A percentile compares a stretch with the other conserved stretches of the same genome.
These are phyloP conservation scores for Pogonomyrmex californicus DNA, from an alignment of 1,140 invertebrate species.

Conservation along the genomic window DNA sequence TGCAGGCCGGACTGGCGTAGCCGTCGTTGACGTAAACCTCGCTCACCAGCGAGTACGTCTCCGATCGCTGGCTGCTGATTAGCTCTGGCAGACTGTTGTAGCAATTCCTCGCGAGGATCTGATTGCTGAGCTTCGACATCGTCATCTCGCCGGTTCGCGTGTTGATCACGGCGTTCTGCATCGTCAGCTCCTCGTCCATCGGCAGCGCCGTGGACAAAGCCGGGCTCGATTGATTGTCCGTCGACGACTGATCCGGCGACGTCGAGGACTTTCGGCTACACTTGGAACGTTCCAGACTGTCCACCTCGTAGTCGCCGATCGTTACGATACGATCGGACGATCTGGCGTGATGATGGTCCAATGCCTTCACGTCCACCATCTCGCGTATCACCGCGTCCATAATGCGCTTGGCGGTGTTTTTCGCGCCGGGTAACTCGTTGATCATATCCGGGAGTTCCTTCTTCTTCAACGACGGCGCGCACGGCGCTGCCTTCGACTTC, in stretches of 20 bases:
- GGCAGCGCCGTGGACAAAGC: conserved; percentile 90
- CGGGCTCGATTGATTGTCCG: conserved; percentile 88
- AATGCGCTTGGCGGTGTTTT: conserved; percentile 82
- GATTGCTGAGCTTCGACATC: conserved; percentile 86
- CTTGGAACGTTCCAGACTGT: conserved; percentile 91
- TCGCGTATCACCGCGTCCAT: conserved; percentile 88
- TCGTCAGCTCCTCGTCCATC: conserved; percentile 92
- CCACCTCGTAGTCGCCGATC: conserved; percentile 90
- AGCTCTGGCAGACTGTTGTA: conserved; percentile 87
- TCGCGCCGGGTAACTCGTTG: conserved; percentile 80
- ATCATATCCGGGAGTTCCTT: conserved; percentile 82
- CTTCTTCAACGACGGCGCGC: conserved; percentile 29
- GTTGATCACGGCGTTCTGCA: conserved; percentile 90
- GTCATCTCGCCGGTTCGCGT: conserved; percentile 88
- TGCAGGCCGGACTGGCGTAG: conserved; percentile 90
- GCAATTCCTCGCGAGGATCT: conserved; percentile 84
- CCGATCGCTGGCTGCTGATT: conserved; percentile 79
- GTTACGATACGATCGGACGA: conserved; percentile 50
- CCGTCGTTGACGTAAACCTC: conserved; percentile 93
- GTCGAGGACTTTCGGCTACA: conserved; percentile 86
- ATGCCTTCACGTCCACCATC: conserved; percentile 84
- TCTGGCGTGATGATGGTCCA: conserved; percentile 77
- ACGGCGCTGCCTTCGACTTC: conserved; percentile 52
- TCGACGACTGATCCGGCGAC: conserved; percentile 88
- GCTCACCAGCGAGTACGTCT: conserved; percentile 91